A percentile compares a stretch with the other conserved stretches of the same genome.
Evolutionary conservation across 2,888 invertebrate species (phyloP).

Genomic region (Eledona agricola): DNA sequence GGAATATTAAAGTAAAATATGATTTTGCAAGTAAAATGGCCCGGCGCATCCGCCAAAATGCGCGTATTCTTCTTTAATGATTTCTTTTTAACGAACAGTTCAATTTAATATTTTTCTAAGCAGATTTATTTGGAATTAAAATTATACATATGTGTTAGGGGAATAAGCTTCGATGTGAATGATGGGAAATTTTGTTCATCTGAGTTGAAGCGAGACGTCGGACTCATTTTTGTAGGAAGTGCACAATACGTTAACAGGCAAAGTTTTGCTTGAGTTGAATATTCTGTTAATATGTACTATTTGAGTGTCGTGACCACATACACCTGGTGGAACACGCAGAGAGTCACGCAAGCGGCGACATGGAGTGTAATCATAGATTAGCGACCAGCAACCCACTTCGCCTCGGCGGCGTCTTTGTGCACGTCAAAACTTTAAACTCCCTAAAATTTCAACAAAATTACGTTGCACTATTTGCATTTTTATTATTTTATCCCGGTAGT

Average conservation of each 20-base stretch:
- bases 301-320: conserved; percentile 54
- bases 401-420: conserved; percentile 32
- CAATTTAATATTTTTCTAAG: too few relatives aligned
- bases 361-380: conserved; percentile 56
- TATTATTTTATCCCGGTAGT: conserved; percentile 30
- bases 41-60: conserved; percentile 7
- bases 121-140: too few relatives aligned
- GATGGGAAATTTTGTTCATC: too few relatives aligned
- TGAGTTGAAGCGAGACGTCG: background rate
- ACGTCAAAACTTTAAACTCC: conserved; percentile 33
- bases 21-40: background rate
- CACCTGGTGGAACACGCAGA: conserved; percentile 50
- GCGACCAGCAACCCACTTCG: conserved; percentile 43
- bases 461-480: conserved; percentile 32
- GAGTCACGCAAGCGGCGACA: conserved; percentile 54
- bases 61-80: background rate
- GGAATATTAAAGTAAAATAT: too few relatives aligned
- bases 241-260: conserved; percentile 46
- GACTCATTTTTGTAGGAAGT: conserved; percentile 37
- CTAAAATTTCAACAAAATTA: conserved; percentile 34
- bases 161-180: too few relatives aligned
- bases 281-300: conserved; percentile 54
- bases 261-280: conserved; percentile 44
- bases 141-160: too few relatives aligned
- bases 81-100: conserved; percentile 1